A percentile compares a stretch with the other conserved stretches of the same genome.
Evolutionary conservation across 2,113 vertebrate genomes (phyloP).

Genomic region (Campylomormyrus numenius): DNA sequence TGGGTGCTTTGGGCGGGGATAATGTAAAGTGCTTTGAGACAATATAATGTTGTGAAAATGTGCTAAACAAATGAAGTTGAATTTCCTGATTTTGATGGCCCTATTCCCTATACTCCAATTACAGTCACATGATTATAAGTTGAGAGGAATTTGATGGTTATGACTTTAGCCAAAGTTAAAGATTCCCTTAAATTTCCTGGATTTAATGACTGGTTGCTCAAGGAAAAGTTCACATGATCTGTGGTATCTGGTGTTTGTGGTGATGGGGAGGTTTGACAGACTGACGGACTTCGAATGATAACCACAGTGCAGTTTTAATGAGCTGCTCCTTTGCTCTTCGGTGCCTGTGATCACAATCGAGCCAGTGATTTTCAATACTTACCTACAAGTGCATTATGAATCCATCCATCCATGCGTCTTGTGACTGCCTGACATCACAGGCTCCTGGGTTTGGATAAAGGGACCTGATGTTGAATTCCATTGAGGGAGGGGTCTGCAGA

Average conservation of each 20-base stretch:
- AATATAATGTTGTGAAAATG: too few relatives aligned
- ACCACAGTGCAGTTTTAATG: not conserved
- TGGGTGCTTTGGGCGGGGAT: too few relatives aligned
- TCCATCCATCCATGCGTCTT: not conserved
- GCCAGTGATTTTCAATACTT: not conserved
- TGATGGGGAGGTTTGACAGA: not conserved
- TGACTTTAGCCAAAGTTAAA: not conserved
- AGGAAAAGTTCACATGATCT: not conserved
- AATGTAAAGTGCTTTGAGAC: too few relatives aligned
- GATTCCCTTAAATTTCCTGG: not conserved
- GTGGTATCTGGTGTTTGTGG: not conserved
- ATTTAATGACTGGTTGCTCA: not conserved
- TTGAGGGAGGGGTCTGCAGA: not conserved
- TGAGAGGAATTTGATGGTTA: not conserved
- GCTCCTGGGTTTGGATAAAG: not conserved
- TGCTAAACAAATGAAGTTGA: too few relatives aligned
- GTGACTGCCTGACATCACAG: not conserved
- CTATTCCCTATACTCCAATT: not conserved
- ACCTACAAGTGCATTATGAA: not conserved
- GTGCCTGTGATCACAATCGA: not conserved
- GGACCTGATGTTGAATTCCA: not conserved
- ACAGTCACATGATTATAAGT: not conserved
- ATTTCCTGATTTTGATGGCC: not conserved
- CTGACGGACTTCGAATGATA: not conserved
- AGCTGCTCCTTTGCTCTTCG: not conserved